Evolutionary conservation across 2,888 invertebrate genomes (phyloP).

Genomic region (Drosophila fungiperda): DNA sequence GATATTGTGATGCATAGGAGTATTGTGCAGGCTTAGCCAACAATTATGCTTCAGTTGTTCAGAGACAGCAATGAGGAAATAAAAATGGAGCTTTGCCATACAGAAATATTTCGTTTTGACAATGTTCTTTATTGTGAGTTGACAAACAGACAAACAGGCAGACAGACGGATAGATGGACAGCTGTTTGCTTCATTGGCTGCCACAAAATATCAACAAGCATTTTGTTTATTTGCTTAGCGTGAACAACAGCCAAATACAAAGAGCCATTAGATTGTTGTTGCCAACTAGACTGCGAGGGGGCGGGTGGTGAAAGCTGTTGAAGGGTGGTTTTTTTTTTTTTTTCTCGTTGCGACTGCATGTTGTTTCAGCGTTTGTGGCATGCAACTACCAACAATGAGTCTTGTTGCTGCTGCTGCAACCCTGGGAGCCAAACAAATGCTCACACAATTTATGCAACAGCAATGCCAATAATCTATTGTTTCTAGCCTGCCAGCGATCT

Average conservation of each 20-base stretch:
- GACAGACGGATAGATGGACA: constrained; percentile 35
- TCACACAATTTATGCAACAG: constrained; percentile 74
- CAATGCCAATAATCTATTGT: constrained; percentile 71
- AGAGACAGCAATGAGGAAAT: neutral
- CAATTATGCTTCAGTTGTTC: constrained; percentile 68
- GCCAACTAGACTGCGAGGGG: constrained; percentile 1
- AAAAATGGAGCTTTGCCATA: neutral
- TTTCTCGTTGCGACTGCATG: constrained; percentile 68
- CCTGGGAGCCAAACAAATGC: constrained; percentile 45
- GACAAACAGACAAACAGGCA: constrained; percentile 39
- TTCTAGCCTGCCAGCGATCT: constrained; percentile 33
- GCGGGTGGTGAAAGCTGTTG: neutral
- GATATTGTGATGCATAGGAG: constrained; percentile 15
- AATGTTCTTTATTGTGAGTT: constrained; percentile 36
- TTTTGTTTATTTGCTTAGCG: constrained; percentile 80
- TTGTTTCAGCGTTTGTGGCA: constrained; percentile 81
- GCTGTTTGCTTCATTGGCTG: constrained; percentile 82
- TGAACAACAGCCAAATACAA: constrained; percentile 65
- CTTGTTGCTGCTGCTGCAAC: constrained; percentile 36
- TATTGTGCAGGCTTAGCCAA: constrained; percentile 61
- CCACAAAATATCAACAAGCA: constrained; percentile 81
- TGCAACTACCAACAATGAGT: constrained; percentile 63
- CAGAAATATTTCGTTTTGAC: constrained; percentile 17
- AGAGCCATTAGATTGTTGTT: constrained; percentile 65
- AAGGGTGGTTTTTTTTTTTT: constrained; percentile 13